These are phyloP conservation scores for Lottia scabra DNA, from an alignment of 2,888 invertebrate genomes.

Conservation along the genomic window DNA sequence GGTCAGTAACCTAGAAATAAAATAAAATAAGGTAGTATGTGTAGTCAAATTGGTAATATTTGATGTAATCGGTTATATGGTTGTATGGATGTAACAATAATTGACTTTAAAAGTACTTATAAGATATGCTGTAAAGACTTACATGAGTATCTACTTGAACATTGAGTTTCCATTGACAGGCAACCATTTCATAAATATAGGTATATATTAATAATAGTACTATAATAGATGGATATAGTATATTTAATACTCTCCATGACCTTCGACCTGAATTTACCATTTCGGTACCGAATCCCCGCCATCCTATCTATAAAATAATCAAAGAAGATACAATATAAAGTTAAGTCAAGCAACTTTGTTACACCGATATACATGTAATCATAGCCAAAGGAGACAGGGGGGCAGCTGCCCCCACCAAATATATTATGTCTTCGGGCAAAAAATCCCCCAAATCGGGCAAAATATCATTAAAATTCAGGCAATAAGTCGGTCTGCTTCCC, in stretches of 20 bases:
- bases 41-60: no score
- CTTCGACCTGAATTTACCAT: constrained; percentile 43
- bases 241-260: constrained; percentile 52
- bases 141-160: constrained; percentile 55
- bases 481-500: no score
- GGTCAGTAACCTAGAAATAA: no score
- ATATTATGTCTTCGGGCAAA: no score
- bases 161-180: constrained; percentile 66
- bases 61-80: constrained; percentile 23
- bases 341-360: no score
- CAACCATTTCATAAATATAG: constrained; percentile 63
- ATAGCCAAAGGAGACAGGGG: no score
- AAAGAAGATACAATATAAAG: no score
- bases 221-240: constrained; percentile 58
- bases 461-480: no score
- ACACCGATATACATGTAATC: no score
- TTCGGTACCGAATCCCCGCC: constrained; percentile 62
- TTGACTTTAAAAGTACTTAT: not conserved
- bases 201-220: constrained; percentile 57
- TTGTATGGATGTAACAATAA: no score
- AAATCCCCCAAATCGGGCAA: no score
- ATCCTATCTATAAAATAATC: constrained; percentile 60
- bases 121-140: not conserved
- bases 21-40: not conserved
- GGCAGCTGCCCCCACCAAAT: no score